Evolutionary conservation across 2,888 invertebrate genomes (phyloP).

Genomic region (Stegana nigrithorax): DNA sequence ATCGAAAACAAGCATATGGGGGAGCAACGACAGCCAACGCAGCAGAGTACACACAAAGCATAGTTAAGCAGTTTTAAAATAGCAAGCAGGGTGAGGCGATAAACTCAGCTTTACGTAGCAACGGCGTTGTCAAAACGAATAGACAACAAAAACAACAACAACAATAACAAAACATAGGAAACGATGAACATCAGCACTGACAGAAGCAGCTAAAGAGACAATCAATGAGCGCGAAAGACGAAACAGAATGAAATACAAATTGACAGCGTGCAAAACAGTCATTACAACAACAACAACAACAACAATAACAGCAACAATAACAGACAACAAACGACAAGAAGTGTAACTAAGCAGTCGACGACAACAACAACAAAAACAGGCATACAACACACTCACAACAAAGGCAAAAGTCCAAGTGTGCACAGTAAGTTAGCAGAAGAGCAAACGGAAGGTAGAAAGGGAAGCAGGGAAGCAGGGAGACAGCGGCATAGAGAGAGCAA

Average conservation of each 20-base stretch:
- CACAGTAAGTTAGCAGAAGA: not conserved
- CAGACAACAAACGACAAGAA: not conserved
- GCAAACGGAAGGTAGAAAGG: not conserved
- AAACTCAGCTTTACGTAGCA: too few species aligned
- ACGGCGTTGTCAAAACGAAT: too few species aligned
- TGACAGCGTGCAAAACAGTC: slow-evolving; percentile 11
- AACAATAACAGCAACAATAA: not conserved
- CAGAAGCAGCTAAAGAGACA: not conserved
- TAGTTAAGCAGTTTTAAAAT: too few species aligned
- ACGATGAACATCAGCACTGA: not conserved
- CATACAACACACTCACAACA: not conserved
- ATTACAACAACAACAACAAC: not conserved
- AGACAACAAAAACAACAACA: too few species aligned
- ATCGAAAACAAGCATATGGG: not conserved
- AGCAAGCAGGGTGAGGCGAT: too few species aligned
- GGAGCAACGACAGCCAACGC: slow-evolving; percentile 3
- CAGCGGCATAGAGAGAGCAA: not conserved
- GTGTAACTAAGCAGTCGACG: slow-evolving; percentile 16
- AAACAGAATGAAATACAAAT: slow-evolving; percentile 4
- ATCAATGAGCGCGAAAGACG: slow-evolving; percentile 1
- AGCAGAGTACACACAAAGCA: not conserved
- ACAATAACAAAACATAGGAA: too few species aligned
- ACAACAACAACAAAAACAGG: not conserved
- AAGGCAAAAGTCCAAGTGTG: not conserved
- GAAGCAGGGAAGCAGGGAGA: not conserved